Percentiles rank a stretch among this genome's conserved stretches.
Conservation (phyloP, 2,797 vertebrate genomes). For the Argya squamiceps region DNA sequence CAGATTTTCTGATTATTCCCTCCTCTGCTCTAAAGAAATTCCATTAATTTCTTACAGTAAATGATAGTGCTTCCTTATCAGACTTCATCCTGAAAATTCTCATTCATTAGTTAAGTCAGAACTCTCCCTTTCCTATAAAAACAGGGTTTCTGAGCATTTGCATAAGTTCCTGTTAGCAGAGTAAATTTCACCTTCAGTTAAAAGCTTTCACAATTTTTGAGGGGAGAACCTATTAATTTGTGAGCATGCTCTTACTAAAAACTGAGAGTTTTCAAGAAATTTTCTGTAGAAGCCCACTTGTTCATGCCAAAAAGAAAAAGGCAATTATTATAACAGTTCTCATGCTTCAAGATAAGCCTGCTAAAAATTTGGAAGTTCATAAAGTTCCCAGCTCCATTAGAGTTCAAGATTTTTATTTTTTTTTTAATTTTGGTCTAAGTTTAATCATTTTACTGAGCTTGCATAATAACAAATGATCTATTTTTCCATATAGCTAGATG, state of each 20-base stretch:
- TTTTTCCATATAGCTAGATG: background rate
- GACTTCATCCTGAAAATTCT: background rate
- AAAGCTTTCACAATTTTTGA: background rate
- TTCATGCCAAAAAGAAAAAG: background rate
- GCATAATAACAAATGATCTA: background rate
- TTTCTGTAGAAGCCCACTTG: background rate
- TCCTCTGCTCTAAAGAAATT: background rate
- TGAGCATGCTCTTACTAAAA: background rate
- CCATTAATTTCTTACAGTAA: background rate
- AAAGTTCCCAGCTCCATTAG: background rate
- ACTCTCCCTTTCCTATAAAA: background rate
- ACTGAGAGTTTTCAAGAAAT: background rate
- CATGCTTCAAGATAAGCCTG: background rate
- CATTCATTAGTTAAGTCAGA: background rate
- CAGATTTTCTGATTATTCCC: background rate
- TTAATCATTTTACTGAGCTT: background rate
- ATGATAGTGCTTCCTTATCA: background rate
- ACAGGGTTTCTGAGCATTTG: background rate
- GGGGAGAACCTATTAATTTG: accelerated
- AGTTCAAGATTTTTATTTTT: background rate
- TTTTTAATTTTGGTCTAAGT: background rate
- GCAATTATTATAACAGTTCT: background rate
- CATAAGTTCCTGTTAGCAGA: background rate
- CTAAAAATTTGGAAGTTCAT: background rate
- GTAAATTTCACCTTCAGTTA: background rate